phyloP scores from a whole-genome alignment of 2,797 vertebrate species.

The Cottoperca gobio region DNA sequence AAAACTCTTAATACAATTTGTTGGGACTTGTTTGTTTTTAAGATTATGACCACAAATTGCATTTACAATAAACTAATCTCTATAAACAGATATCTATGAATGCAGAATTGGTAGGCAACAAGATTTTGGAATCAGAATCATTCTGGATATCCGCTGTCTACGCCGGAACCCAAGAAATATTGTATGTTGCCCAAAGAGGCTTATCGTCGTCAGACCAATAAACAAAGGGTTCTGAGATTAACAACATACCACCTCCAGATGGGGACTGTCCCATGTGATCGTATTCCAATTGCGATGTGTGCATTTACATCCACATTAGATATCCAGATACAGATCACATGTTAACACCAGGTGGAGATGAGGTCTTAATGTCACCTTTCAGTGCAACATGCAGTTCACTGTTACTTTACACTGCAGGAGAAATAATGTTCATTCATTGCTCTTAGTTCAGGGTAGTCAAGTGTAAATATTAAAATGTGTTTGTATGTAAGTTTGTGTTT shows the following conservation, averaged over 20 bases:
- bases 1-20: not conserved
- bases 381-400: too few relatives aligned
- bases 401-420: not conserved
- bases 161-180: too few relatives aligned
- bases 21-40: not conserved
- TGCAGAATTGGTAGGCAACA: too few relatives aligned
- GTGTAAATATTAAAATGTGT: constrained; percentile 64
- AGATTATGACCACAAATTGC: not conserved
- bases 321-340: constrained; percentile 9
- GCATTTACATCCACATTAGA: not conserved
- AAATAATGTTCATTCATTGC: not conserved
- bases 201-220: too few relatives aligned
- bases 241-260: not conserved
- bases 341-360: not conserved
- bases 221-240: too few relatives aligned
- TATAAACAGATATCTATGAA: too few relatives aligned
- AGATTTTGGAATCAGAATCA: too few relatives aligned
- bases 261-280: too few relatives aligned
- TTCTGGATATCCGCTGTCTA: too few relatives aligned
- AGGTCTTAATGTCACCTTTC: not conserved
- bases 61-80: too few relatives aligned
- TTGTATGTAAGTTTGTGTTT: constrained; percentile 34
- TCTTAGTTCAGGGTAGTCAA: not conserved
- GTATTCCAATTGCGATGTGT: not conserved
- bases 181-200: too few relatives aligned